These are phyloP conservation scores for Perizoma affinitatum DNA, from an alignment of 2,888 invertebrate species.

Conservation along the genomic window DNA sequence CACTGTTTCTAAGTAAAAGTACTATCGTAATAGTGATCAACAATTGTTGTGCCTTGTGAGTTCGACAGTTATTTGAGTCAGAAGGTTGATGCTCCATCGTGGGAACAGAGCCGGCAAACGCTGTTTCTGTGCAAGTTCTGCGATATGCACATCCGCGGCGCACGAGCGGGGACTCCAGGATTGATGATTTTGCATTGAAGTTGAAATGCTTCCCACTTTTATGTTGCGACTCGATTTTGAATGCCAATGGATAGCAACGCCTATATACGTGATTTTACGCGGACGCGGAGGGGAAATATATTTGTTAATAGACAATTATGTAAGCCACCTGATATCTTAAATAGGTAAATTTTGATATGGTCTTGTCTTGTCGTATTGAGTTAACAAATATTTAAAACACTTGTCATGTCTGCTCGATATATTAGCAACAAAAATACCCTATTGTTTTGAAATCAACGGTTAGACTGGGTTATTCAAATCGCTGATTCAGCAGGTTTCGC, in stretches of 20 bases:
- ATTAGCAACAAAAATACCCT: background rate
- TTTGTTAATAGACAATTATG: too few relatives aligned
- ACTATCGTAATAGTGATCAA: too few relatives aligned
- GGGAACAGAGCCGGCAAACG: conserved; percentile 28
- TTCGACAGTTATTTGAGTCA: conserved; percentile 5
- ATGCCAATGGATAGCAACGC: conserved; percentile 22
- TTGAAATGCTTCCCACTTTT: conserved; percentile 34
- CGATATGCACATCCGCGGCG: conserved; percentile 59
- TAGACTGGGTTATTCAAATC: conserved; percentile 12
- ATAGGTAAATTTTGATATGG: too few relatives aligned
- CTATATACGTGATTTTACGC: too few relatives aligned
- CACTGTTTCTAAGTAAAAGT: background rate
- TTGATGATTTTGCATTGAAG: conserved; percentile 46
- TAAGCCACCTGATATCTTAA: too few relatives aligned
- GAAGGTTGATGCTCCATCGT: conserved; percentile 25
- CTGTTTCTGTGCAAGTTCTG: conserved; percentile 24
- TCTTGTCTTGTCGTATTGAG: too few relatives aligned
- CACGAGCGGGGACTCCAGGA: conserved; percentile 59
- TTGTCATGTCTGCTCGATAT: too few relatives aligned
- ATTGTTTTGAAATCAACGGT: conserved; percentile 15
- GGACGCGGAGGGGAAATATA: too few relatives aligned
- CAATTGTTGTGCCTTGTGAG: background rate
- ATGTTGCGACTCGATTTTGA: conserved; percentile 17
- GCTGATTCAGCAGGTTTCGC: conserved; percentile 44
- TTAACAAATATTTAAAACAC: too few relatives aligned